Evolutionary conservation across 2,797 vertebrate genomes (phyloP), one percentile per base, ranked within the genome.

Genomic region (Eulemur mongoz): DNA sequence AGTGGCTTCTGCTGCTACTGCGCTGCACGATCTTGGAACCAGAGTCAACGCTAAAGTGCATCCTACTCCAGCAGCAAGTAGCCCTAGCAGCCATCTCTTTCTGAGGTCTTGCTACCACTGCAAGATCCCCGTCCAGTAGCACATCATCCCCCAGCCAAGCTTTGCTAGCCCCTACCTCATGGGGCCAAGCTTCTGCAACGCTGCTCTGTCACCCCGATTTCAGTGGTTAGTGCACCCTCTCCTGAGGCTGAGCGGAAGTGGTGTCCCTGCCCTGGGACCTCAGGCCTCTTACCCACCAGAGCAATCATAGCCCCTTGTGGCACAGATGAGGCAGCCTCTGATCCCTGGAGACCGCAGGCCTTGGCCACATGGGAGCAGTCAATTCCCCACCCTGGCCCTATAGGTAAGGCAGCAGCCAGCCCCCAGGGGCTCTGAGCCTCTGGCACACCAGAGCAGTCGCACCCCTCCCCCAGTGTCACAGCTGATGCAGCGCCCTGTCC

Each of bases 121-220:
- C 43, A 65, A 30, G 32, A 35, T 27, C 25, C 22, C 12, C 32
- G 18, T 0, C 11, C 5, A 14, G 17, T 81, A 70, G 35, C 22
- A 23, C 3, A 35, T 11, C 69, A 7, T 90, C 30, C 38, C 4
- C 67, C 30, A 81, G 22, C 30, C 67, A 32, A 81, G 6, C 32
- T 45, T 23, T 70, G 4, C 23, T 35, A 18, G 0, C 7, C 4
- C 5, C 2, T 20, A 25, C 43, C 1, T 23, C 0, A 4, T 11
- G 27, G 22, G 63, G n/a, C 22, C 63, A 11, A 6, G 63, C 15
- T 63, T 20, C 32, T 18, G 22, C 25, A 18, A 17, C 52, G 17
- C 23, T 38, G 18, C 32, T 38, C 4, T 23, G 30, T 12, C 27
- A 7, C 23, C 38, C 17, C 25, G 1, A 14, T 50, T 65, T 20